These are phyloP conservation scores for Drosophila putrida DNA, from an alignment of 2,888 invertebrate species.

Conservation along the genomic window DNA sequence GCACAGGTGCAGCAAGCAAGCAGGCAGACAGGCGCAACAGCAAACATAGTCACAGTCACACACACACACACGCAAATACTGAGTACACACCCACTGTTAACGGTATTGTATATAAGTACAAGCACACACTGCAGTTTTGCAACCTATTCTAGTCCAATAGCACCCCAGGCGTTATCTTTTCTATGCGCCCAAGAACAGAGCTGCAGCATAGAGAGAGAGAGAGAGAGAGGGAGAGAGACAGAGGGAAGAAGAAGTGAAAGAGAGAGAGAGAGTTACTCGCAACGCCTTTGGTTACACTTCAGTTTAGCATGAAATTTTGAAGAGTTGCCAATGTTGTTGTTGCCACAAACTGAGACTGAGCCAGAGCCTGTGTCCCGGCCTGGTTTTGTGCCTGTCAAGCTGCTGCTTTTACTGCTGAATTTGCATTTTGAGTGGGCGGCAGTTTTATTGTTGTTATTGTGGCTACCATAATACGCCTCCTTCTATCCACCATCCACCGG, in stretches of 20 bases:
- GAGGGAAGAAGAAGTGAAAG: constrained; percentile 9
- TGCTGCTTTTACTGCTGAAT: constrained; percentile 34
- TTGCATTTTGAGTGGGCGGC: constrained; percentile 55
- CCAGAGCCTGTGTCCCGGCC: constrained; percentile 12
- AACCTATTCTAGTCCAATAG: constrained; percentile 83
- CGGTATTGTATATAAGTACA: constrained; percentile 75
- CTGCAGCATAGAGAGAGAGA: constrained; percentile 1
- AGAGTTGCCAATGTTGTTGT: constrained; percentile 63
- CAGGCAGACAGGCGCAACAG: constrained; percentile 29
- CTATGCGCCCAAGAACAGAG: constrained; percentile 72
- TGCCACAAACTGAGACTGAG: constrained; percentile 23
- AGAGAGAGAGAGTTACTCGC: constrained; percentile 62
- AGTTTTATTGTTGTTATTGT: constrained; percentile 35
- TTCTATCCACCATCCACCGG: not conserved
- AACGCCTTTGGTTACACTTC: constrained; percentile 81
- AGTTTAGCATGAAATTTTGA: constrained; percentile 81
- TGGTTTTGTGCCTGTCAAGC: constrained; percentile 28
- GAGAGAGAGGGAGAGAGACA: not conserved
- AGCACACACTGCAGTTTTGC: constrained; percentile 70
- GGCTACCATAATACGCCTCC: constrained; percentile 58
- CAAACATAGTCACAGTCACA: constrained; percentile 13
- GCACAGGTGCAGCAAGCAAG: constrained; percentile 61
- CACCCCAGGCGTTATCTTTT: constrained; percentile 81
- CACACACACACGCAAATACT: constrained; percentile 29
- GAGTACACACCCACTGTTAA: constrained; percentile 51